Evolutionary conservation across 2,113 vertebrate species (phyloP).

Genomic region (Holacanthus passer): DNA sequence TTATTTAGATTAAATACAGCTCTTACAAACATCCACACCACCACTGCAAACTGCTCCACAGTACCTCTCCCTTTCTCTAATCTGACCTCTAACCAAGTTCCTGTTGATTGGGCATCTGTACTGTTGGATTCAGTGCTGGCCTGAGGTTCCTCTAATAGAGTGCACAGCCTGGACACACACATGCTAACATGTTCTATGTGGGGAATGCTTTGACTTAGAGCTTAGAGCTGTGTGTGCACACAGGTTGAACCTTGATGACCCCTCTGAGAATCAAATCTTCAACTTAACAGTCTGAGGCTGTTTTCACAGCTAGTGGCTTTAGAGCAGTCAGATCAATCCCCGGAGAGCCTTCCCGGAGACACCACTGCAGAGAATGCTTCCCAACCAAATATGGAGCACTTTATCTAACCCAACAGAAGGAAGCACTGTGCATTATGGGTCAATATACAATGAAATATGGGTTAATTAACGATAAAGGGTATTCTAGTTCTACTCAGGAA

Average conservation of each 20-base stretch:
- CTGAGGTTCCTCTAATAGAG: background rate
- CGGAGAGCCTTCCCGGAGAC: background rate
- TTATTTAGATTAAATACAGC: too few species aligned
- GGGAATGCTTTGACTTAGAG: background rate
- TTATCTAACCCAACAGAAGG: background rate
- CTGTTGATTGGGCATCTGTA: conserved; percentile 21
- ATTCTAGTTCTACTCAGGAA: background rate
- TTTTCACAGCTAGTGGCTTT: background rate
- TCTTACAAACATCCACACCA: too few species aligned
- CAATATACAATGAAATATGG: background rate
- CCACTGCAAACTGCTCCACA: too few species aligned
- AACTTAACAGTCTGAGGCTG: background rate
- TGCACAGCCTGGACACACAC: background rate
- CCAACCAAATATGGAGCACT: background rate
- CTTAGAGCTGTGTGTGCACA: background rate
- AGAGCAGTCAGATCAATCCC: background rate
- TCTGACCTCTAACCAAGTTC: conserved; percentile 5
- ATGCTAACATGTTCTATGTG: background rate
- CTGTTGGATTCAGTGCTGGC: background rate
- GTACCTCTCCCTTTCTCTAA: background rate
- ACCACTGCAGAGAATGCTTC: background rate
- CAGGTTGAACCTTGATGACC: background rate
- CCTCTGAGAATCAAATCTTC: background rate
- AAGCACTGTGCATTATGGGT: background rate
- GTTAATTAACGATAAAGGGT: background rate